These are phyloP conservation scores for Atractosteus spatula DNA, from an alignment of 2,113 vertebrate genomes.

Conservation along the genomic window DNA sequence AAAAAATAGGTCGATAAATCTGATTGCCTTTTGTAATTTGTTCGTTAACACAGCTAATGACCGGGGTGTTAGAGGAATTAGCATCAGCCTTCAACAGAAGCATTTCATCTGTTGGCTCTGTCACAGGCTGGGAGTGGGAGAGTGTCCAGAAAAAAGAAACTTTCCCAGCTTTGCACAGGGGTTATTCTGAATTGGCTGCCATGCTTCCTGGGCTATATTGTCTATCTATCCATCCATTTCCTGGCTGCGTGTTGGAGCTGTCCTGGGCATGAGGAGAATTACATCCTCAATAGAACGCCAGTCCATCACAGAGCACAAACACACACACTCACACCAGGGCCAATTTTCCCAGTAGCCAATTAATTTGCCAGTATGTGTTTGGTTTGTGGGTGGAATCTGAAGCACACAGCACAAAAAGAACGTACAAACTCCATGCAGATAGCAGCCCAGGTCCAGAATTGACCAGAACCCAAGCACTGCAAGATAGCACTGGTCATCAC, in stretches of 20 bases:
- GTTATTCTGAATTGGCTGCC: neutral
- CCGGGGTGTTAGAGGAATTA: neutral
- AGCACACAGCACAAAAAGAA: too few relatives aligned
- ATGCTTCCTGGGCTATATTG: neutral
- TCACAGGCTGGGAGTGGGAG: neutral
- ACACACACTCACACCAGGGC: too few relatives aligned
- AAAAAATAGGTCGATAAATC: neutral
- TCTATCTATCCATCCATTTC: neutral
- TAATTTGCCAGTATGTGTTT: too few relatives aligned
- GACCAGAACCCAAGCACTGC: too few relatives aligned
- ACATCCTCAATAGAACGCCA: too few relatives aligned
- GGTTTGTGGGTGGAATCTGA: too few relatives aligned
- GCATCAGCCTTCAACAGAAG: neutral
- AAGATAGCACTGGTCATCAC: too few relatives aligned
- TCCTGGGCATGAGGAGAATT: too few relatives aligned
- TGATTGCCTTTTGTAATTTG: slow-evolving; percentile 3
- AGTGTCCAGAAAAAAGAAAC: neutral
- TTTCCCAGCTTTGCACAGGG: neutral
- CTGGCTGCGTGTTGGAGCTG: neutral
- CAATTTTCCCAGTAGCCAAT: too few relatives aligned
- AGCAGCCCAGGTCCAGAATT: neutral
- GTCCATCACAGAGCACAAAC: too few relatives aligned
- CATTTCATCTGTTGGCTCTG: neutral
- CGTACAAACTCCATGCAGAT: too few relatives aligned
- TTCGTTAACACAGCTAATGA: neutral